Evolutionary conservation across 2,888 invertebrate genomes (phyloP), one percentile per base, ranked within the genome.

Genomic region (Phoenoteleia sp.): DNA sequence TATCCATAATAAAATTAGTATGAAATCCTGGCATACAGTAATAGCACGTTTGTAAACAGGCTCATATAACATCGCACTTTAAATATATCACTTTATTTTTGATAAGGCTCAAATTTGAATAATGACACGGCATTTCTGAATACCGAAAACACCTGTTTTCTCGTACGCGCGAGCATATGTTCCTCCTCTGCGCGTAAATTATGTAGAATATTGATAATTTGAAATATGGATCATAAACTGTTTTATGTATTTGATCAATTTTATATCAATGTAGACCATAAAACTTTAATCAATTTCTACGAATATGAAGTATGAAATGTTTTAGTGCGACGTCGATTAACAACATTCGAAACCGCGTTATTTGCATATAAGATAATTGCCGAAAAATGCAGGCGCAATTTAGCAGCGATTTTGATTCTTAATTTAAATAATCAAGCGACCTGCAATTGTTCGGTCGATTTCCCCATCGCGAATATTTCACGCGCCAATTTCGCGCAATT

Each of bases 181-280:
- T 19, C 13, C 25, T 39, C 25, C 21, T 23, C 23, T 23, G 42
- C 39, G 42, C 60, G 7, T 13, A 60, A 60, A 42, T 60, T 60
- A 42, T 60, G 42, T 17, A 42, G 25, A 47, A 66, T 33, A 66
- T 72, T 25, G 27, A 23, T 25, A n/a, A 39, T 36, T 49, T 76
- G 66, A 66, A 66, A 66, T 76, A 76, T 66, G 76, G 49, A 33
- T 56, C 66, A 47, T 66, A 76, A 76, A 76, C 56, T 25, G 33
- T 56, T 66, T 66, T 76, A 76, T 66, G 66, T 45, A 36, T 76
- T 76, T 47, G 76, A 76, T 76, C 33, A 76, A 56, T 45, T 56
- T 66, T 45, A 54, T 66, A 45, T 47, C 56, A 66, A 56, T 23
- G 21, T 11, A 19, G 6, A 29, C 47, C n/a, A 47, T 76, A 58